A percentile compares a stretch with the other conserved stretches of the same genome.
These are phyloP conservation scores for Gymnarchus niloticus DNA, from an alignment of 2,113 vertebrate genomes.

Conservation along the genomic window DNA sequence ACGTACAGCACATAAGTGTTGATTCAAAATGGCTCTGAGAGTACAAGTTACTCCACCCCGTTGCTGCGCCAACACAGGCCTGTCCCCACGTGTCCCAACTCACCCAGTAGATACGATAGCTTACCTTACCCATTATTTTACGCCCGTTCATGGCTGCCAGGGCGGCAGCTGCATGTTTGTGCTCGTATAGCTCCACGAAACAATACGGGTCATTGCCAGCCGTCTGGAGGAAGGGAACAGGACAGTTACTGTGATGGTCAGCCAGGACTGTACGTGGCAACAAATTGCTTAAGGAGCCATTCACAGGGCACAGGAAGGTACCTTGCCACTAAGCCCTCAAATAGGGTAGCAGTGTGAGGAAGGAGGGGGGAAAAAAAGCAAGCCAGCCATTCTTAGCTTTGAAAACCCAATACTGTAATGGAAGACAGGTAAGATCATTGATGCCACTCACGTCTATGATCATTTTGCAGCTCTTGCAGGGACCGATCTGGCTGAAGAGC, in stretches of 20 bases:
- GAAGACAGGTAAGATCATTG: background rate
- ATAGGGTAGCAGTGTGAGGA: no score
- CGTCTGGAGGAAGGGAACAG: constrained; percentile 65
- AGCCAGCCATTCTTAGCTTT: background rate
- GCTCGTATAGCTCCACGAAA: constrained; percentile 98
- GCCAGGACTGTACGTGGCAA: background rate
- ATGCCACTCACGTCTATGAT: constrained; percentile 85
- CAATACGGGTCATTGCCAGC: constrained; percentile 97
- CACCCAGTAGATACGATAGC: constrained; percentile 73
- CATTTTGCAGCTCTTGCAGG: constrained; percentile 99
- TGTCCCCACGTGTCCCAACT: constrained; percentile 48
- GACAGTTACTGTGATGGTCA: constrained; percentile 25
- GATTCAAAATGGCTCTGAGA: background rate
- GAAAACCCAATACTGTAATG: background rate
- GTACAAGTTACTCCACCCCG: no score
- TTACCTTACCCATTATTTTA: constrained; percentile 99
- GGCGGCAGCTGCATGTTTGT: constrained; percentile 91
- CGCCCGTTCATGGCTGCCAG: constrained; percentile 97
- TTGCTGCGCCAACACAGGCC: background rate
- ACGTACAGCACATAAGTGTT: background rate
- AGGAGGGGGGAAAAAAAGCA: no score
- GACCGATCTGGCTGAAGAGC: constrained; percentile 95
- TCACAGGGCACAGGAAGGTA: no score
- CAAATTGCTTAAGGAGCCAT: background rate
- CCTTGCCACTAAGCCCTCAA: no score